Percentiles rank a stretch among this genome's conserved stretches.
These are phyloP conservation scores for Phragmatobia fuliginosa DNA, from an alignment of 2,888 invertebrate species.

Conservation along the genomic window DNA sequence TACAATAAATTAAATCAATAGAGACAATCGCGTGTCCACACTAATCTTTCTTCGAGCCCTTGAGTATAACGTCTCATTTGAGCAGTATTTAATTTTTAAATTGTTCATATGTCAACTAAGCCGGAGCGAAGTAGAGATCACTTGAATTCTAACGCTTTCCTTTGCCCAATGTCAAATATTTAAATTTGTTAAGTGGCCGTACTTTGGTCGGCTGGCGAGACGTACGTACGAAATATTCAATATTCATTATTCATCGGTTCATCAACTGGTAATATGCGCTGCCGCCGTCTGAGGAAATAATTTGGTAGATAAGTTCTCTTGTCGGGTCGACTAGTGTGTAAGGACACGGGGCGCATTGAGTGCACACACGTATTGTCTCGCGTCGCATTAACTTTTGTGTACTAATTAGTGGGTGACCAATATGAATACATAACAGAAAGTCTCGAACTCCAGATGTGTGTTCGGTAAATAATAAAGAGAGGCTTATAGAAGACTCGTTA, in stretches of 20 bases:
- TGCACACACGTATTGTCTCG: slow-evolving; percentile 75
- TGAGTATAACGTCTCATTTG: slow-evolving; percentile 80
- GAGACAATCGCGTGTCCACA: slow-evolving; percentile 53
- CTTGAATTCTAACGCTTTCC: slow-evolving; percentile 87
- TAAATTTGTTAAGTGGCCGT: slow-evolving; percentile 85
- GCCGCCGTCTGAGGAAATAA: slow-evolving; percentile 64
- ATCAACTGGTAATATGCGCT: slow-evolving; percentile 61
- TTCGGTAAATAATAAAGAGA: slow-evolving; percentile 79
- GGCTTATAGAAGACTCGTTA: slow-evolving; percentile 76
- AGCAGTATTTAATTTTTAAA: slow-evolving; percentile 84
- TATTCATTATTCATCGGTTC: slow-evolving; percentile 82
- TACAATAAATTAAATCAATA: slow-evolving; percentile 42
- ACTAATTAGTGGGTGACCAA: slow-evolving; percentile 85
- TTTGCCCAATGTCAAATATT: slow-evolving; percentile 85
- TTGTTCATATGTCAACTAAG: slow-evolving; percentile 83
- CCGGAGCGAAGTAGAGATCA: slow-evolving; percentile 80
- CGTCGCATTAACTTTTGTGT: slow-evolving; percentile 82
- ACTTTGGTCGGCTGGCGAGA: slow-evolving; percentile 81
- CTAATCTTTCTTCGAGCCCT: slow-evolving; percentile 65
- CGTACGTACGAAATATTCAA: slow-evolving; percentile 79
- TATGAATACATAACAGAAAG: slow-evolving; percentile 85
- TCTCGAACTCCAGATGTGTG: slow-evolving; percentile 82
- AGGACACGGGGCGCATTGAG: slow-evolving; percentile 71
- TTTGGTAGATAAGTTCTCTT: slow-evolving; percentile 58
- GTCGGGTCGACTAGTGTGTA: slow-evolving; percentile 56